phyloP scores from a whole-genome alignment of 2,797 vertebrate species.

The Distichodus sexfasciatus region DNA sequence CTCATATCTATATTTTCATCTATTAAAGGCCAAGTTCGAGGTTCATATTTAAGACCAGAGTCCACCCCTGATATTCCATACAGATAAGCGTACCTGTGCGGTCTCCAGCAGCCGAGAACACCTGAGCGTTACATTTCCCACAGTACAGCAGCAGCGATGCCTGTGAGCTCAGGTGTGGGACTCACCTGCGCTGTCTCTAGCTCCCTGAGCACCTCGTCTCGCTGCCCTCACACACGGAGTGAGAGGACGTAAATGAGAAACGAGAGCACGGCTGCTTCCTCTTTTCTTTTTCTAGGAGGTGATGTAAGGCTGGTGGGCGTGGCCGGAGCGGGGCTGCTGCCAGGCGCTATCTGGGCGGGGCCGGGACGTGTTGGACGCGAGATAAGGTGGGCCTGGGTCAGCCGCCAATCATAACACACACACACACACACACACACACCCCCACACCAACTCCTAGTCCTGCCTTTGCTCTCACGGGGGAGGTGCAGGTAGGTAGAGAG shows the following conservation, averaged over 20 bases:
- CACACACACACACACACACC: constrained; percentile 54
- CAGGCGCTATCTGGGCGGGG: constrained; percentile 83
- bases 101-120: background rate
- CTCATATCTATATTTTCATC: too few relatives aligned
- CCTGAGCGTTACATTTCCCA: constrained; percentile 5
- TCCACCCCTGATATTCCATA: background rate
- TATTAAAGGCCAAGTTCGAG: too few relatives aligned
- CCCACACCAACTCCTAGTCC: constrained; percentile 59
- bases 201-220: background rate
- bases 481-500: background rate
- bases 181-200: background rate
- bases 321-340: constrained; percentile 69
- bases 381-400: constrained; percentile 75
- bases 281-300: constrained; percentile 54
- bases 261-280: constrained; percentile 43
- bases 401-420: constrained; percentile 71
- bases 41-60: background rate
- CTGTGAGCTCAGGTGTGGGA: background rate
- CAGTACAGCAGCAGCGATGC: constrained; percentile 27
- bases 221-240: constrained; percentile 59
- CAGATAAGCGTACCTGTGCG: constrained; percentile 1
- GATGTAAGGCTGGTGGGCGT: constrained; percentile 75
- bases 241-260: constrained; percentile 51
- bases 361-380: constrained; percentile 77
- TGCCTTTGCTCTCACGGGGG: constrained; percentile 11